Base-by-base conservation (phyloP, 2,888 invertebrate species). In the Dicranocentrus wangi region DNA sequence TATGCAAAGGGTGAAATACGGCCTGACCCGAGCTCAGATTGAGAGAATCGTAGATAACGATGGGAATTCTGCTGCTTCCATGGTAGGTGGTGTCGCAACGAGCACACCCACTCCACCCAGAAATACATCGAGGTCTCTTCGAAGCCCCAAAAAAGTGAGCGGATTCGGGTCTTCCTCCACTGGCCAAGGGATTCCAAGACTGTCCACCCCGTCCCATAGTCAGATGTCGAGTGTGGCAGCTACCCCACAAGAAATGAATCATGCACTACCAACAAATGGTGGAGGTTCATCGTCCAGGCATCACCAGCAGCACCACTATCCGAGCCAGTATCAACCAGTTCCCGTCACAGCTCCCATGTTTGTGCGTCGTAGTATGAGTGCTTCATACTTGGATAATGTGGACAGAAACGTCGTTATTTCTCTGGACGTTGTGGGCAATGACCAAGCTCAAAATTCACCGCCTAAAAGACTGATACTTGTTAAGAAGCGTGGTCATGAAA, bases 381-480 rank as follows among this genome's bases (percentile, higher is more conserved):
- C 95, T 1, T 95, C 96, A 0, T 95, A 95, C 88, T 90, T 96
- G 85, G 95, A 96, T 88, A 91, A 94, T 83, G 94, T 95, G 2
- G 92, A 84, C 25, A 69, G 83, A 43, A 82, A 84, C 27, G 78
- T 84, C 8, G 79, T 81, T 8, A 61, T 82, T n/a, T 79, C 83
- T 8, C 53, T 85, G 60, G 86, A 92, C 87, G 91, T 93, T 85
- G 92, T 94, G 23, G 93, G 93, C 63, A 94, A 94, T 87, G 93
- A 94, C 68, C 93, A 93, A 13, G 87, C 94, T 55, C 91, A 92
- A 15, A 93, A 93, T 82, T 94, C 94, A 86, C 93, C 94, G 1
- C 94, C 94, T 0, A 93, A 94, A 86, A 91, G 95, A 1, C 90
- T 95, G 28, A 92, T 95, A 42, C 89, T 95, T 58, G 94, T 95